Percentiles rank a stretch among this genome's conserved stretches.
Evolutionary conservation across 2,797 vertebrate species (phyloP).

Genomic region (Girardinus metallicus): DNA sequence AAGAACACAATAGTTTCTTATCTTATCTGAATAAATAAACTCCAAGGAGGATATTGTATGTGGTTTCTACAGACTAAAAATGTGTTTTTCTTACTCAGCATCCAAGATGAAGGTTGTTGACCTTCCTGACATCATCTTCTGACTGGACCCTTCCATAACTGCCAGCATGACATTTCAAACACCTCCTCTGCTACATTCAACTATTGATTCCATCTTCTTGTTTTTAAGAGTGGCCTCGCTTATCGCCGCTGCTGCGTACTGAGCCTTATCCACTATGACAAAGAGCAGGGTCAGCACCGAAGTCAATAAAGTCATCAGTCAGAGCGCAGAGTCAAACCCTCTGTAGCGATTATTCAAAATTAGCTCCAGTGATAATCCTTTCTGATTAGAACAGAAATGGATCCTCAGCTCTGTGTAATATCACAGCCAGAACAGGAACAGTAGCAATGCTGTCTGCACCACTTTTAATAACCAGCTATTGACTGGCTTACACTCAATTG

Average conservation of each 20-base stretch:
- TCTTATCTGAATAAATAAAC: neutral
- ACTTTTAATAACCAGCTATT: conserved; percentile 24
- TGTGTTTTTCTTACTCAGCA: neutral
- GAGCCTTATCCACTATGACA: conserved; percentile 17
- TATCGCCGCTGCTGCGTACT: neutral
- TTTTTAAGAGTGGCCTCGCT: neutral
- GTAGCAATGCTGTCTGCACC: neutral
- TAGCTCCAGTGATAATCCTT: conserved; percentile 44
- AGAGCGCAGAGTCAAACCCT: conserved; percentile 36
- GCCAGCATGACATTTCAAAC: neutral
- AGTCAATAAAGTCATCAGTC: conserved; percentile 55
- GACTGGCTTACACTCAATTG: conserved; percentile 5
- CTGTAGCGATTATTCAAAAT: conserved; percentile 51
- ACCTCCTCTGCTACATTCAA: neutral
- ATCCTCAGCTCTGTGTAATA: conserved; percentile 17
- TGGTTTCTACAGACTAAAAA: neutral
- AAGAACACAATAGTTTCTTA: neutral
- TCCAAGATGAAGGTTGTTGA: neutral
- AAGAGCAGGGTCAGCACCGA: conserved; percentile 10
- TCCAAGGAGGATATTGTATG: neutral
- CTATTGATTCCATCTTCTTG: neutral
- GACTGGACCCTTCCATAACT: neutral
- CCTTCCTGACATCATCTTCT: neutral
- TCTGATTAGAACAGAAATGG: conserved; percentile 43
- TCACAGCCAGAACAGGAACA: neutral